Evolutionary conservation across 2,888 invertebrate species (phyloP), one percentile per base, ranked within the genome.

Genomic region (Netelia melanura): DNA sequence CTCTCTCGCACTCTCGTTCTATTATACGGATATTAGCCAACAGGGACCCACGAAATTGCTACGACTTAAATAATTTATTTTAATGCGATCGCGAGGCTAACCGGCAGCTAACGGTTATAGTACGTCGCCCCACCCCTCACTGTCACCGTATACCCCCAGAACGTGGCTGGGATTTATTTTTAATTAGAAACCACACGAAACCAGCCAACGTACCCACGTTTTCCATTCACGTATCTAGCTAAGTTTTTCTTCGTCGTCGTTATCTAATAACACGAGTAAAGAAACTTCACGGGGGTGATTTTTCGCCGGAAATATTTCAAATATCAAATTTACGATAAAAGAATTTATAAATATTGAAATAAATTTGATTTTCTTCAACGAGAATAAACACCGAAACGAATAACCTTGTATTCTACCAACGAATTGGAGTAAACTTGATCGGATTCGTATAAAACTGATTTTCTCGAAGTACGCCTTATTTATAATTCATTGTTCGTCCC

Each of bases 21-120:
- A 93, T 93, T 93, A 93, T 92, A 91, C 91, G 88, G 92, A 92
- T 93, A 93, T 93, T 93, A 93, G 93, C 93, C 93, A 92, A 92
- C 91, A 90, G 92, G 90, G 91, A 92, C 90, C 90, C 92, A 89
- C 92, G 92, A 91, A 93, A 93, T 93, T 93, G 91, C 92, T 90
- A 90, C 92, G 91, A 92, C 92, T 93, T 92, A 90, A 93, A 93
- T 93, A 93, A 93, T 93, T 93, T 93, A 92, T 93, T 93, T 91
- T 91, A 92, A 92, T 91, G 90, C 89, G 90, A 93, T 92, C 90
- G 90, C 90, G 88, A 70, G 75, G 89, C 91, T 91, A 92, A 92
- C 89, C 89, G 88, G 82, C 86, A 86, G 85, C 89, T 90, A 90
- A 90, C 90, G 89, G 89, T 92, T 91, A 85, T 82, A 75, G 84